Base-by-base conservation (phyloP, 2,888 invertebrate genomes). In the Leucophora obtusa region DNA sequence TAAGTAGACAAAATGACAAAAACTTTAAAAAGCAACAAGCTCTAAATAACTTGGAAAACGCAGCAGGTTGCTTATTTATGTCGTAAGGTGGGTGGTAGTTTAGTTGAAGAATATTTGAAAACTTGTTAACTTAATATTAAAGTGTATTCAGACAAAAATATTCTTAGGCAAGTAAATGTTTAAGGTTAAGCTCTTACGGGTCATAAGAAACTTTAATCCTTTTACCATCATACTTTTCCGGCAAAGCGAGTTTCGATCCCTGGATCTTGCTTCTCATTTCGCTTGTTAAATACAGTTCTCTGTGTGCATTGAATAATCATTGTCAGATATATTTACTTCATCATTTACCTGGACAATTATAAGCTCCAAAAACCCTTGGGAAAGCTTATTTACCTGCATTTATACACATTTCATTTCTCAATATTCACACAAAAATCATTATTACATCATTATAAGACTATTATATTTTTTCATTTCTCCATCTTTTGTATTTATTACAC, bases 1-100 rank as follows among this genome's bases (percentile, higher is more conserved):
- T 47, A 47, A 47, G 43, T n/a, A 47, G 43, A 47, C 43, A 47
- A n/a, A n/a, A 47, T 47, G 43, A 47, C n/a, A 47, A 47, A 47
- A n/a, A 47, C n/a, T n/a, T 47, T 47, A n/a, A 47, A n/a, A 51
- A 38, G 43, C 63, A 28, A 56, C 47, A 63, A 38, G 43, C 18
- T 47, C 10, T 50, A 51, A 62, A 35, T 18, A 59, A 11, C 18
- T 9, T n/a, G 1, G 2, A 35, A 35, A 24, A 10, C 47, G 11
- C 15, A 35, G 24, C 63, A 35, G 21, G 35, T 35, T n/a, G n/a
- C 14, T 47, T 47, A 47, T 47, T 47, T 47, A n/a, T n/a, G 43
- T 47, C 43, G n/a, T n/a, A 38, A 47, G 43, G 43, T 43, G 1
- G 14, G 14, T 47, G 14, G 43, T 47, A 47, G 43, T 47, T 47